These are phyloP conservation scores for Littorina saxatilis DNA, from an alignment of 1,140 invertebrate species.

Conservation along the genomic window DNA sequence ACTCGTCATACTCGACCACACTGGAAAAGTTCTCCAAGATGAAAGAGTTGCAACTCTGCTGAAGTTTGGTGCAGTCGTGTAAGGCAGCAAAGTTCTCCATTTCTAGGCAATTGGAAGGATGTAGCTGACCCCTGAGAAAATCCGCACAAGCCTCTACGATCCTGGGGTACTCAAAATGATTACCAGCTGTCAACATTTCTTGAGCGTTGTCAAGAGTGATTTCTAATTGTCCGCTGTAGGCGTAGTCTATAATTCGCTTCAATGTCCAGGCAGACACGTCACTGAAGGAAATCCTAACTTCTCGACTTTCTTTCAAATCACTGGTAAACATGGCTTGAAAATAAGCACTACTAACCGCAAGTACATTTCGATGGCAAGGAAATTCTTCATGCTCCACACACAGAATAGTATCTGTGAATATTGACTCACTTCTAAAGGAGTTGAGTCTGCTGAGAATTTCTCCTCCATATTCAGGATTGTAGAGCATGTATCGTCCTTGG, in stretches of 20 bases:
- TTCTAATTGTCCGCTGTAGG: slow-evolving; percentile 74
- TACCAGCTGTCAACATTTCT: slow-evolving; percentile 74
- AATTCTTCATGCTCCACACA: slow-evolving; percentile 74
- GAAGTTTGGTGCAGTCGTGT: slow-evolving; percentile 71
- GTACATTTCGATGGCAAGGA: slow-evolving; percentile 75
- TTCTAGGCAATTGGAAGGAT: slow-evolving; percentile 75
- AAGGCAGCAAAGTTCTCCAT: slow-evolving; percentile 75
- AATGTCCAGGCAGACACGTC: slow-evolving; percentile 76
- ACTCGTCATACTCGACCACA: slow-evolving; percentile 73
- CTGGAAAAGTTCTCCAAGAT: slow-evolving; percentile 73
- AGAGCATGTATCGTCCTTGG: slow-evolving; percentile 49
- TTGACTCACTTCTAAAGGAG: slow-evolving; percentile 58
- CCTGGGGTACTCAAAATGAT: slow-evolving; percentile 75
- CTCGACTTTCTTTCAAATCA: slow-evolving; percentile 73
- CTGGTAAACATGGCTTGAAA: slow-evolving; percentile 78
- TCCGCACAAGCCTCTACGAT: slow-evolving; percentile 73
- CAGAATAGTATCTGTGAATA: slow-evolving; percentile 73
- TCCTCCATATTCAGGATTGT: slow-evolving; percentile 61
- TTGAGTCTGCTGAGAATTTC: slow-evolving; percentile 69
- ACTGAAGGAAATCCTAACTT: slow-evolving; percentile 70
- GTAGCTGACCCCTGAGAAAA: slow-evolving; percentile 74
- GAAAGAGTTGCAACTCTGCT: slow-evolving; percentile 68
- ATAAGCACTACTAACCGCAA: slow-evolving; percentile 76
- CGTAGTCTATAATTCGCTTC: slow-evolving; percentile 75
- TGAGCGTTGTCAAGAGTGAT: slow-evolving; percentile 75